Percentiles rank a stretch among this genome's conserved stretches.
Conservation (phyloP, 2,888 invertebrate genomes). For the Litoditis marina region DNA sequence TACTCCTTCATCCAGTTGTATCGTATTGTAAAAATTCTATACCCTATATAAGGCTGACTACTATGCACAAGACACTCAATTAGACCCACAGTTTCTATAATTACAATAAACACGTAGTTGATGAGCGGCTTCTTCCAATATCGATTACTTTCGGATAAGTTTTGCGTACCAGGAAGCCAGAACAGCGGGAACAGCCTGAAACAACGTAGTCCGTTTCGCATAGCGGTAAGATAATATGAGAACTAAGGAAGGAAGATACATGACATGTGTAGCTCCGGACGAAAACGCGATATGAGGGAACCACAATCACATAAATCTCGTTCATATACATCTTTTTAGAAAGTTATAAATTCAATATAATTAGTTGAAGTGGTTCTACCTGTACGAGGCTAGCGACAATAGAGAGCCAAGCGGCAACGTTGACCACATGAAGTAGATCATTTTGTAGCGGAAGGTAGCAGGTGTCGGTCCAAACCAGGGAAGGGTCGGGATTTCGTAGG, state of each 20-base stretch:
- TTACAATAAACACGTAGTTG: too few species aligned
- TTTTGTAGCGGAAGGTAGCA: slow-evolving; percentile 53
- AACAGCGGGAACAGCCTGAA: slow-evolving; percentile 55
- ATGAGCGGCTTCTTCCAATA: neutral
- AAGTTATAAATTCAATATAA: slow-evolving; percentile 8
- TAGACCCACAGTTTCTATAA: too few species aligned
- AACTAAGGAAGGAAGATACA: too few species aligned
- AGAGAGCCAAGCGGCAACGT: slow-evolving; percentile 56
- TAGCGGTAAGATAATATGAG: too few species aligned
- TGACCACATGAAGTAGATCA: slow-evolving; percentile 54
- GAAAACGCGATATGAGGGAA: neutral
- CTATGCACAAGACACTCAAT: neutral
- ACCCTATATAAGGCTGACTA: too few species aligned
- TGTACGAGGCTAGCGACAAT: slow-evolving; percentile 49
- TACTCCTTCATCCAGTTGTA: too few species aligned
- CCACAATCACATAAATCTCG: too few species aligned
- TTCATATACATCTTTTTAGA: too few species aligned
- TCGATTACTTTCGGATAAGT: slow-evolving; percentile 52
- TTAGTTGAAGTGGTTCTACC: slow-evolving; percentile 25
- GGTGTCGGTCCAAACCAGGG: slow-evolving; percentile 47
- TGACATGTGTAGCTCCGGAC: neutral
- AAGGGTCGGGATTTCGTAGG: slow-evolving; percentile 18
- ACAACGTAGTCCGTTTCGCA: neutral
- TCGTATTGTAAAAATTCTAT: too few species aligned
- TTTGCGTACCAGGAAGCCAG: slow-evolving; percentile 53